These are phyloP conservation scores for Meiosimyza platycephala DNA, from an alignment of 2,888 invertebrate species.

Conservation along the genomic window DNA sequence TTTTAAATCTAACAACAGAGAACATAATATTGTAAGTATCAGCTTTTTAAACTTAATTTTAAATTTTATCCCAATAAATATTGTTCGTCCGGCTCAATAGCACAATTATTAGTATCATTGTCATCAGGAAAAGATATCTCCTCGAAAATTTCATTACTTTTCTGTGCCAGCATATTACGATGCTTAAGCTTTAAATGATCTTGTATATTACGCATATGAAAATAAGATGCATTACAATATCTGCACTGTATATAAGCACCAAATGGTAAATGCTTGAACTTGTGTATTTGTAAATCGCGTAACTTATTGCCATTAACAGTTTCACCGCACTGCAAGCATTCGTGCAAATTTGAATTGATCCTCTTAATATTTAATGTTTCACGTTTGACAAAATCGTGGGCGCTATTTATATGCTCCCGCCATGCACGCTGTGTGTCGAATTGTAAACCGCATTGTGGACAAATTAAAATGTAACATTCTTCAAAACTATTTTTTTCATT, in stretches of 20 bases:
- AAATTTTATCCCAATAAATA: conserved; percentile 45
- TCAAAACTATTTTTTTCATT: conserved; percentile 1
- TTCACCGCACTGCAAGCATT: conserved; percentile 56
- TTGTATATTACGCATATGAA: conserved; percentile 53
- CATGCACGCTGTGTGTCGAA: conserved; percentile 54
- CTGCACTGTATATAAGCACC: conserved; percentile 58
- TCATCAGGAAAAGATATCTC: conserved; percentile 27
- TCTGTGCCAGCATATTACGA: conserved; percentile 43
- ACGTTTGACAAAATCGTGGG: conserved; percentile 53
- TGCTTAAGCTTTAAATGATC: conserved; percentile 56
- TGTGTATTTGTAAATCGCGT: conserved; percentile 56
- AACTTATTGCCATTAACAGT: conserved; percentile 54
- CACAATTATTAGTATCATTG: conserved; percentile 43
- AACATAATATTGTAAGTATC: no score
- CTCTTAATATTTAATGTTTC: conserved; percentile 53
- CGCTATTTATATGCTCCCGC: conserved; percentile 59
- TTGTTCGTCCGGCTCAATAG: conserved; percentile 46
- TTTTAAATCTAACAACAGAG: no score
- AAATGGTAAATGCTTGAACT: conserved; percentile 57
- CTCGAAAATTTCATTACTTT: conserved; percentile 37
- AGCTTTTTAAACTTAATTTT: conserved; percentile 7
- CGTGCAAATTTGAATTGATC: conserved; percentile 50
- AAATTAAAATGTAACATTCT: conserved; percentile 45
- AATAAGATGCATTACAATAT: conserved; percentile 51
- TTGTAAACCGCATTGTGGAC: conserved; percentile 58